Evolutionary conservation across 2,888 invertebrate genomes (phyloP), one percentile per base, ranked within the genome.

Genomic region (Epicampocera succincta): DNA sequence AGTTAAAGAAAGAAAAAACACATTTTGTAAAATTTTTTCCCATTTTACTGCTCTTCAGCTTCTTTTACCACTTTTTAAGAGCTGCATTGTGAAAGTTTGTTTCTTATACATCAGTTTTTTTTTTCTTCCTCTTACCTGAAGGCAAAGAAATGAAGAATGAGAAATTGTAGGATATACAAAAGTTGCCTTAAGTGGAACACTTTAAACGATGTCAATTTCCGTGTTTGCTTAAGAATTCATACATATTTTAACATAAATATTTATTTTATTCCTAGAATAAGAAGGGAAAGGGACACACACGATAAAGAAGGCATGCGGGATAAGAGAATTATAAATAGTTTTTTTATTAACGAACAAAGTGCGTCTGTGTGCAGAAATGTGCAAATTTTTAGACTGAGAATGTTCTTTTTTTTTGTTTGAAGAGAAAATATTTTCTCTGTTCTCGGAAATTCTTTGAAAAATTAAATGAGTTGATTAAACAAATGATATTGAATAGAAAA

Each of bases 171-270:
- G 38, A 12, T n/a, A 8, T 25, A 33, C 9, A 66, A 60, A 66
- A 68, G 63, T 56, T 80, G 33, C 25, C 72, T 76, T 68, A 76
- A 81, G 66, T 76, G 80, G 72, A 60, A 68, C 76, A 76, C 68
- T 76, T 76, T 72, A 81, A 81, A 76, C 66, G 80, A 68, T 72
- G 80, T 76, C 72, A 81, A 81, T 76, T 81, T 81, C 56, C 72
- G 40, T 76, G 76, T 81, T 81, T 76, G 61, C 38, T 56, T 15
- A 72, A 50, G 25, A 61, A 54, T 71, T 66, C 42, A 61, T 80
- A 76, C 44, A 68, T 50, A 72, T 72, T 76, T 72, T 71, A 58
- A 52, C 63, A 50, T 58, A 69, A 58, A 38, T 60, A 44, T 72
- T 78, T 50, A 15, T 54, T 19, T 71, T 6, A 29, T 42, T 13